These are phyloP conservation scores for Drosophila quinaria DNA, from an alignment of 2,888 invertebrate species.

Conservation along the genomic window DNA sequence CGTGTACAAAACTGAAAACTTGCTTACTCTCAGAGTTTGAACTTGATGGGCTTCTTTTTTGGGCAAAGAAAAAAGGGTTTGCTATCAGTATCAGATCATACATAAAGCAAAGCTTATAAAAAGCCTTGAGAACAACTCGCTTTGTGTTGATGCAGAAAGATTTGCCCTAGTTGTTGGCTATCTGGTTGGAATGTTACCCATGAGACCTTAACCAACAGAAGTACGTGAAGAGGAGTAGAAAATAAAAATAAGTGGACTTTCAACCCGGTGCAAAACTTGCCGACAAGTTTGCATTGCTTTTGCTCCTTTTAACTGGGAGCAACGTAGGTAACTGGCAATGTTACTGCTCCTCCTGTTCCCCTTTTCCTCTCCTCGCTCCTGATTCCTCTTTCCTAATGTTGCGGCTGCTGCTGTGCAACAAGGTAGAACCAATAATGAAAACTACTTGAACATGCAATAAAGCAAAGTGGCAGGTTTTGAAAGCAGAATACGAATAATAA, in stretches of 20 bases:
- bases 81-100: background rate
- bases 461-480: constrained; percentile 74
- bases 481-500: constrained; percentile 73
- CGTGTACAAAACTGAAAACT: background rate
- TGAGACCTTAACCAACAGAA: constrained; percentile 54
- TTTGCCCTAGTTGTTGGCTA: constrained; percentile 64
- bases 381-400: constrained; percentile 11
- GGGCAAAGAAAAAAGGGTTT: background rate
- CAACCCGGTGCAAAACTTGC: constrained; percentile 55
- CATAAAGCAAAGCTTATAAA: constrained; percentile 30
- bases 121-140: constrained; percentile 17
- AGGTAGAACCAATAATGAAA: constrained; percentile 70
- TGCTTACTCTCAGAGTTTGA: background rate
- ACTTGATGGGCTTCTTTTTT: background rate
- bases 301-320: constrained; percentile 31
- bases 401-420: constrained; percentile 56
- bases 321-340: constrained; percentile 29
- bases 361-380: background rate
- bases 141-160: constrained; percentile 53
- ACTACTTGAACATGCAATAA: constrained; percentile 77
- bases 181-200: constrained; percentile 70
- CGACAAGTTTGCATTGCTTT: constrained; percentile 64
- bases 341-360: constrained; percentile 5
- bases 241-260: constrained; percentile 35
- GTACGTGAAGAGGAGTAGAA: background rate